Conservation (phyloP, 2,113 vertebrate genomes). For the Climacteris rufus region DNA sequence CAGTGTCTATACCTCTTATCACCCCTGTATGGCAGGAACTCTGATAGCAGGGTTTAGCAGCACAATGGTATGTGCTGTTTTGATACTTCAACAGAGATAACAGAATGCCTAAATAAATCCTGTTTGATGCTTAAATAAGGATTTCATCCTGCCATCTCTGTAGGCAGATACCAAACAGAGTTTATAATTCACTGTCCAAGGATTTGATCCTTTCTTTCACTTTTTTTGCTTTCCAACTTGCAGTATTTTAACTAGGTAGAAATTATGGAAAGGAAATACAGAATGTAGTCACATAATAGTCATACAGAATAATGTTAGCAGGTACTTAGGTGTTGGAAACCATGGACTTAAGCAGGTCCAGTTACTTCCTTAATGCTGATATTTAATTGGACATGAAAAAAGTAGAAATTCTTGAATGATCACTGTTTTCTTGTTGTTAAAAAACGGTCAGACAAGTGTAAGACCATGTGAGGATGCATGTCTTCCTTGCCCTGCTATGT, state of each 20-base stretch:
- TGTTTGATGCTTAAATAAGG: background rate
- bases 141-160: background rate
- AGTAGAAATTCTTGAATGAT: background rate
- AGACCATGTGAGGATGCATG: background rate
- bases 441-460: background rate
- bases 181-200: background rate
- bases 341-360: background rate
- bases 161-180: background rate
- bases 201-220: background rate
- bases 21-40: background rate
- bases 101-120: background rate
- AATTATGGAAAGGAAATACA: background rate
- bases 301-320: background rate
- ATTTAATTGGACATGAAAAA: background rate
- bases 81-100: background rate
- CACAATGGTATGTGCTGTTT: background rate
- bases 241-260: background rate
- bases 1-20: background rate
- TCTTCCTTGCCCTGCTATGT: fast-evolving
- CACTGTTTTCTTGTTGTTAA: background rate
- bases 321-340: background rate
- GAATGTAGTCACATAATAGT: background rate
- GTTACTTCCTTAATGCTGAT: background rate
- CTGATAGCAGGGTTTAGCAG: background rate
- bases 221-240: background rate